Evolutionary conservation across 2,113 vertebrate species (phyloP).

Genomic region (Recurvirostra avosetta): DNA sequence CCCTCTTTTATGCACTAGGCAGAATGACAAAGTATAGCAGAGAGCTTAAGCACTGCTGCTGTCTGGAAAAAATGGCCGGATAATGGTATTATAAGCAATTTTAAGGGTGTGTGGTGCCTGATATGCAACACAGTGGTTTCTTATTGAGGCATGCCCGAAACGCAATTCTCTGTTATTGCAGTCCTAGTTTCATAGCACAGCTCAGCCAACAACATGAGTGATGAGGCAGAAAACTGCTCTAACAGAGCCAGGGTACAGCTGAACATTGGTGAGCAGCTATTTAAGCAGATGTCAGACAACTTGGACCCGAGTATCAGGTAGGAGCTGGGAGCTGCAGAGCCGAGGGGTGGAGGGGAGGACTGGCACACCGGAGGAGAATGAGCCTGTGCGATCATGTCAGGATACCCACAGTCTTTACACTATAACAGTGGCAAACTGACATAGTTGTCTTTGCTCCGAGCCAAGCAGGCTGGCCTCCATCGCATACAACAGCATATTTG

Average conservation of each 20-base stretch:
- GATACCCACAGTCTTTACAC: neutral
- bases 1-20: rapidly evolving
- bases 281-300: neutral
- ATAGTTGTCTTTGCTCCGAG: neutral
- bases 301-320: neutral
- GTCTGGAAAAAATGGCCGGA: neutral
- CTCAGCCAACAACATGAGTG: constrained; percentile 14
- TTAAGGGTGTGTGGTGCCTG: neutral
- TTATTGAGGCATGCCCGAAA: constrained; percentile 1
- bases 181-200: neutral
- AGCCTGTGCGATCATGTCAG: neutral
- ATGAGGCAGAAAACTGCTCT: constrained; percentile 22
- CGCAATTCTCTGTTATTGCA: constrained; percentile 9
- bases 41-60: neutral
- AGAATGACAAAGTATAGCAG: neutral
- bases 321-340: neutral
- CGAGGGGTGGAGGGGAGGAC: neutral
- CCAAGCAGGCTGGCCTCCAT: neutral
- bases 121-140: neutral
- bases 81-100: neutral
- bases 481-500: rapidly evolving
- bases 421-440: neutral
- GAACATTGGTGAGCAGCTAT: neutral
- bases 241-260: neutral
- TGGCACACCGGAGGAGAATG: neutral